Evolutionary conservation across 1,140 invertebrate species (phyloP).

Genomic region (Neocloeon triangulifer): DNA sequence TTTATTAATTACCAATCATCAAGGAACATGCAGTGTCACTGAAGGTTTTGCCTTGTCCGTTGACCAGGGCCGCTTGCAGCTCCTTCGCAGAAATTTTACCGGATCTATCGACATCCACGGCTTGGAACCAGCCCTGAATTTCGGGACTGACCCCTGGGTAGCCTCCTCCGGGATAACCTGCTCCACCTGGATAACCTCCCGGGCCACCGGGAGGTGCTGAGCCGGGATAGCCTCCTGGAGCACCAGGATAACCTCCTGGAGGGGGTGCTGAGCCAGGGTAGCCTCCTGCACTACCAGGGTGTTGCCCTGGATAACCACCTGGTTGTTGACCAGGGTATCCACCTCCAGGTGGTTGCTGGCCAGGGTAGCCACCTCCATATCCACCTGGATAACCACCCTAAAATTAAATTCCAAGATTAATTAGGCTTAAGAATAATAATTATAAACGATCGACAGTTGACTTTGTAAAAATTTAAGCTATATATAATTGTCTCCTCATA

Average conservation of each 20-base stretch:
- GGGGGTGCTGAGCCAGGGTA: neutral
- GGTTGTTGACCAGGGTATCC: neutral
- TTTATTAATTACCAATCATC: slow-evolving; percentile 54
- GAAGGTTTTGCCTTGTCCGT: slow-evolving; percentile 67
- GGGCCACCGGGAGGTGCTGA: neutral
- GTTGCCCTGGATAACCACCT: slow-evolving; percentile 1
- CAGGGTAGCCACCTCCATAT: too few relatives aligned
- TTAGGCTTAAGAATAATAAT: too few relatives aligned
- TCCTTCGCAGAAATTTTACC: slow-evolving; percentile 60
- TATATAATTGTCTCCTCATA: too few relatives aligned
- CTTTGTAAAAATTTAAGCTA: too few relatives aligned
- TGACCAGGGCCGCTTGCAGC: slow-evolving; percentile 59
- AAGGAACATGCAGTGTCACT: slow-evolving; percentile 62
- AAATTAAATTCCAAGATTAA: too few relatives aligned
- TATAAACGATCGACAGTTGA: too few relatives aligned
- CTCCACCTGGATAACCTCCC: slow-evolving; percentile 2
- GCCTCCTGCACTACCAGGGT: neutral
- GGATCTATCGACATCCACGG: slow-evolving; percentile 57
- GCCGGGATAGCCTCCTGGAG: neutral
- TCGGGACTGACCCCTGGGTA: slow-evolving; percentile 26
- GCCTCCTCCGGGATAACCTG: neutral
- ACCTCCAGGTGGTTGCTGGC: neutral
- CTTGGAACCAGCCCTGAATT: slow-evolving; percentile 56
- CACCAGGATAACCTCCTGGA: neutral
- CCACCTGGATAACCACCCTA: too few relatives aligned